phyloP scores from a whole-genome alignment of 1,140 invertebrate species.

The Hyphantria cunea region DNA sequence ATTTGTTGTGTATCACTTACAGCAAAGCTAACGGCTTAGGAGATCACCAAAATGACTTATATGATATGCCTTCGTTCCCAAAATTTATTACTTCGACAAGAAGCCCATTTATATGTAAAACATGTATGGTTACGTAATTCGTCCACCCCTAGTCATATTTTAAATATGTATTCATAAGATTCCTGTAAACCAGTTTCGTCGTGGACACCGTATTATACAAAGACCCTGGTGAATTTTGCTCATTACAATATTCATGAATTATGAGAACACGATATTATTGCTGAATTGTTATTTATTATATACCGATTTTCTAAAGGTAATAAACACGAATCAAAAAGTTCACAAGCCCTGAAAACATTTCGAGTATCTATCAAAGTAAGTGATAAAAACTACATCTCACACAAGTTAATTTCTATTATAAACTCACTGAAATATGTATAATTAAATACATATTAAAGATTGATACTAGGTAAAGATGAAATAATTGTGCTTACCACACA shows the following conservation, averaged over 20 bases:
- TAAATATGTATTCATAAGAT: conserved; percentile 55
- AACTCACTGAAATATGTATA: too few relatives aligned
- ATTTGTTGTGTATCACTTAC: too few relatives aligned
- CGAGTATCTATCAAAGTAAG: too few relatives aligned
- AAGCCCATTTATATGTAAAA: conserved; percentile 23
- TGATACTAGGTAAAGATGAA: too few relatives aligned
- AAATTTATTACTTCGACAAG: conserved; percentile 9
- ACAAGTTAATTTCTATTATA: too few relatives aligned
- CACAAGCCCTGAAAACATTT: too few relatives aligned
- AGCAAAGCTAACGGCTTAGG: too few relatives aligned
- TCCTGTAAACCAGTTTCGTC: conserved; percentile 40
- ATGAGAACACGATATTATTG: conserved; percentile 28
- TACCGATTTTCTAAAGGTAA: too few relatives aligned
- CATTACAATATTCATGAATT: conserved; percentile 52
- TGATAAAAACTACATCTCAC: too few relatives aligned
- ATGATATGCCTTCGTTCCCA: conserved; percentile 2
- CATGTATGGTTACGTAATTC: conserved; percentile 33
- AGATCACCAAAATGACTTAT: neutral
- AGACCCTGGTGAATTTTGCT: conserved; percentile 37
- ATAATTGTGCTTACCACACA: too few relatives aligned
- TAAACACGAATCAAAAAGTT: too few relatives aligned
- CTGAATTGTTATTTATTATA: neutral
- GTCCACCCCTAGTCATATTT: conserved; percentile 36
- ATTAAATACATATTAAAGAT: too few relatives aligned
- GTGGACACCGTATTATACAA: conserved; percentile 44